These are phyloP conservation scores for Pagetopsis macropterus DNA, from an alignment of 2,797 vertebrate genomes.

Conservation along the genomic window DNA sequence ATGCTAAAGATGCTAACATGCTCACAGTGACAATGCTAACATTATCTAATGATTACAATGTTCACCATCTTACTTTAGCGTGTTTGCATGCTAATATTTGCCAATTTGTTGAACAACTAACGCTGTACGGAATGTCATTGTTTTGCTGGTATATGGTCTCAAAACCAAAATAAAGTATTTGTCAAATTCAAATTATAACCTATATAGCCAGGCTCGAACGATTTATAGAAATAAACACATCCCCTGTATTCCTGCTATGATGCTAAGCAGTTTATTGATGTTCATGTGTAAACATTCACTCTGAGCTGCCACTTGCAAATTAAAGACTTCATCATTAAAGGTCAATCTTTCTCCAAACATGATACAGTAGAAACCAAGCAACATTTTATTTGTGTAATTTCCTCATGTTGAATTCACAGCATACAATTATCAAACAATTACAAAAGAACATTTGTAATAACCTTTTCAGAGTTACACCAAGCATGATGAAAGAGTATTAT, in stretches of 20 bases:
- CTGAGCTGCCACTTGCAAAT: not conserved
- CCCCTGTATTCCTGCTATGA: not conserved
- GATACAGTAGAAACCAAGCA: not conserved
- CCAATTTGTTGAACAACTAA: not conserved
- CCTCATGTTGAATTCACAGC: not conserved
- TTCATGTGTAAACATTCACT: not conserved
- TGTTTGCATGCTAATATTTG: not conserved
- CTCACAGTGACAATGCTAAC: not conserved
- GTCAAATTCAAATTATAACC: not conserved
- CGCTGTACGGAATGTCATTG: not conserved
- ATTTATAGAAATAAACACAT: not conserved
- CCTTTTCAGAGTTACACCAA: not conserved
- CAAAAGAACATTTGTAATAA: not conserved
- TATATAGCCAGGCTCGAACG: not conserved
- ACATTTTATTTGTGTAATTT: not conserved
- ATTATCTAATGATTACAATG: not conserved
- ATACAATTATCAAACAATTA: not conserved
- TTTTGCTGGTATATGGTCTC: not conserved
- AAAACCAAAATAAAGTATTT: not conserved
- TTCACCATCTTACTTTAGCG: not conserved
- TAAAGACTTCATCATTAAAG: constrained; percentile 5
- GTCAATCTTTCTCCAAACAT: not conserved
- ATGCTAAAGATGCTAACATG: too few relatives aligned
- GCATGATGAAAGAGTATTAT: not conserved
- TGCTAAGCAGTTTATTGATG: constrained; percentile 15